Conservation (phyloP, 2,888 invertebrate genomes). For the Laspeyria flexula region DNA sequence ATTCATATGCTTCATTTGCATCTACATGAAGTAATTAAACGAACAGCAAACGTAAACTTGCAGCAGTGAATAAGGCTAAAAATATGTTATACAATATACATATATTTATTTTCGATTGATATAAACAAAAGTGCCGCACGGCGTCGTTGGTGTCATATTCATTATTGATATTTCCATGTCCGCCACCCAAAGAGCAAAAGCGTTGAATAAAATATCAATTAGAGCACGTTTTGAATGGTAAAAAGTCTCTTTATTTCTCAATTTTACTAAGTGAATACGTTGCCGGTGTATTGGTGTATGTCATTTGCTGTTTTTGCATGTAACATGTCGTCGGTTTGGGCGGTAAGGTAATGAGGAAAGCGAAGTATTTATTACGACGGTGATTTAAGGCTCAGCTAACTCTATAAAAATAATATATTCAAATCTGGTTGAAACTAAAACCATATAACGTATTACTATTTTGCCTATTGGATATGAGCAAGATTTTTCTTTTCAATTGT, state of each 20-base stretch:
- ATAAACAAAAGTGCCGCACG: constrained; percentile 60
- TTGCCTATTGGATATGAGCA: too few species aligned
- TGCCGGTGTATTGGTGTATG: constrained; percentile 70
- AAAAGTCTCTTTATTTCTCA: constrained; percentile 79
- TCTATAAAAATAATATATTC: constrained; percentile 21
- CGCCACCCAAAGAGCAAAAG: constrained; percentile 80
- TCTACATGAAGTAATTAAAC: too few species aligned
- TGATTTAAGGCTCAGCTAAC: constrained; percentile 52
- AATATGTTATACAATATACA: constrained; percentile 42
- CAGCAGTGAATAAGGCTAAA: too few species aligned
- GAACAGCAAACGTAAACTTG: too few species aligned
- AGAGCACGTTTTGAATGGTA: constrained; percentile 73
- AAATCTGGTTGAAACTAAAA: too few species aligned
- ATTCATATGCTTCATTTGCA: too few species aligned
- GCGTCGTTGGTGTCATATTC: constrained; percentile 70
- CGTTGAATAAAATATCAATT: constrained; percentile 84
- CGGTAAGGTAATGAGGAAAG: constrained; percentile 81
- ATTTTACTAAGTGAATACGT: constrained; percentile 80
- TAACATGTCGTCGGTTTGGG: constrained; percentile 73
- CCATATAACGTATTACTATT: too few species aligned
- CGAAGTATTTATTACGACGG: constrained; percentile 75
- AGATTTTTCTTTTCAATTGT: not conserved
- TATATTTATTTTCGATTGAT: constrained; percentile 63
- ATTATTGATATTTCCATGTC: constrained; percentile 72
- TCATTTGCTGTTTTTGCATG: constrained; percentile 81